phyloP scores from a whole-genome alignment of 2,113 vertebrate species.

The Haemorhous mexicanus region DNA sequence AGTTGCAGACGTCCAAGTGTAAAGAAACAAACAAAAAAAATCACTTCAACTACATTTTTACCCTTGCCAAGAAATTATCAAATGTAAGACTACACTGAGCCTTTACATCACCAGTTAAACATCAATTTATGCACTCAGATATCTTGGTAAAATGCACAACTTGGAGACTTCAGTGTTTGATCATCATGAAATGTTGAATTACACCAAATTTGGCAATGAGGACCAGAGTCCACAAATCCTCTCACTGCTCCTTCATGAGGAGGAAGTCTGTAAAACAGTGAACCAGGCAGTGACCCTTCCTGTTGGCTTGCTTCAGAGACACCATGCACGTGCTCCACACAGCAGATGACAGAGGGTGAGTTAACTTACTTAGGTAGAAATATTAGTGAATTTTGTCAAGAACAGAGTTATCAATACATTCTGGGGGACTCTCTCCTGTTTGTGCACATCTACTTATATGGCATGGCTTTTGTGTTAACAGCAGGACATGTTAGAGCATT shows the following conservation, averaged over 20 bases:
- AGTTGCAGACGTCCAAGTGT: neutral
- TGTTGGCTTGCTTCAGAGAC: neutral
- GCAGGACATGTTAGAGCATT: neutral
- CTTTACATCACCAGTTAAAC: neutral
- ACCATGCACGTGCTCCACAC: neutral
- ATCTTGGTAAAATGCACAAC: neutral
- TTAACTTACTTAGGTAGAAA: neutral
- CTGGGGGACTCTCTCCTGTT: neutral
- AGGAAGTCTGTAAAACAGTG: slow-evolving; percentile 11
- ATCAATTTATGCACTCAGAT: neutral
- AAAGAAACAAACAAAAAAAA: neutral
- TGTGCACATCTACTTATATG: neutral
- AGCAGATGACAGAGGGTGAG: neutral
- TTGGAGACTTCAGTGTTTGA: neutral
- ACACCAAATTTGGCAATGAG: neutral
- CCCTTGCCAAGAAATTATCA: neutral
- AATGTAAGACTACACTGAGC: neutral
- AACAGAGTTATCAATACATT: neutral
- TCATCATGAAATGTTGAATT: neutral
- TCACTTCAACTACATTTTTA: neutral
- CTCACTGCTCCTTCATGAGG: neutral
- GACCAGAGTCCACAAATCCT: neutral
- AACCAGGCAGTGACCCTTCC: slow-evolving; percentile 10
- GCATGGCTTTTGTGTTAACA: neutral
- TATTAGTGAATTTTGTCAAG: neutral